Evolutionary conservation across 1,140 invertebrate species (phyloP).

Genomic region (Prorops nasuta): DNA sequence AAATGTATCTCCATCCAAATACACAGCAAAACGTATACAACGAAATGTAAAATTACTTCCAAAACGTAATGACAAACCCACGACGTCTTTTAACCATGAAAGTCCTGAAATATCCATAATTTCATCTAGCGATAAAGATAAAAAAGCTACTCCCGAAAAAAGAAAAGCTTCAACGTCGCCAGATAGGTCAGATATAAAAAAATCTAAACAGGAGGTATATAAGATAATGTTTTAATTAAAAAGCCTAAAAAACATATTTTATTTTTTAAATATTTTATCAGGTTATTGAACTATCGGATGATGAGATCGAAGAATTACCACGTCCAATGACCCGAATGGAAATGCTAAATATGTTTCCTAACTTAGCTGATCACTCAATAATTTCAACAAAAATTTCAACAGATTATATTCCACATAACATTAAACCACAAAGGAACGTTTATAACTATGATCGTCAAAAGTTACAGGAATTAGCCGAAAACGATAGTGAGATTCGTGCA

Average conservation of each 20-base stretch:
- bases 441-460: constrained; percentile 36
- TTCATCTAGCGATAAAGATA: constrained; percentile 16
- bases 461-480: constrained; percentile 19
- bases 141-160: constrained; percentile 5
- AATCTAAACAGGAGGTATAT: constrained; percentile 40
- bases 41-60: constrained; percentile 49
- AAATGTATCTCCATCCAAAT: constrained; percentile 24
- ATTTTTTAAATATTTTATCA: constrained; percentile 14
- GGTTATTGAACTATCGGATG: constrained; percentile 51
- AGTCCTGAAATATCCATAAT: constrained; percentile 12
- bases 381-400: constrained; percentile 30
- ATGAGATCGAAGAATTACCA: constrained; percentile 47
- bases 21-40: constrained; percentile 45
- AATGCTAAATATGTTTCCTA: constrained; percentile 47
- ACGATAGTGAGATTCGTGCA: constrained; percentile 6
- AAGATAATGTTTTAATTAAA: constrained; percentile 5
- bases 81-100: too few relatives aligned
- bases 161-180: constrained; percentile 1
- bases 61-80: constrained; percentile 39
- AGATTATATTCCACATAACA: constrained; percentile 39
- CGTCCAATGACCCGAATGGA: constrained; percentile 40
- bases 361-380: constrained; percentile 33
- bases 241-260: neutral
- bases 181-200: constrained; percentile 19
- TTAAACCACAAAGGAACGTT: constrained; percentile 36